Percentiles rank a stretch among this genome's conserved stretches.
Evolutionary conservation across 2,888 invertebrate genomes (phyloP).

Genomic region (Xanthia togata): DNA sequence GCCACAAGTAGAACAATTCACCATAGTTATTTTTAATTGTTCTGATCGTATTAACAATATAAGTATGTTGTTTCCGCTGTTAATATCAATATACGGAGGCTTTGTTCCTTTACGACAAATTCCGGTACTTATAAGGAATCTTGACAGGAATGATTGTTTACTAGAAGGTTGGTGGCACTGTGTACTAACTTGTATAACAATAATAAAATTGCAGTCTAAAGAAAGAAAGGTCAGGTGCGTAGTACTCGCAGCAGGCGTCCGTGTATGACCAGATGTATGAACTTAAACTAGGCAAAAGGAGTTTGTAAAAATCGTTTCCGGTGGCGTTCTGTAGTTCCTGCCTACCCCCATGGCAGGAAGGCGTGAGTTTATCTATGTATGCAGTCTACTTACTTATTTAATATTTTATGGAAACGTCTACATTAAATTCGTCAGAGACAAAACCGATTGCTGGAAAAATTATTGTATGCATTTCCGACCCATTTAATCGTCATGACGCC

Average conservation of each 20-base stretch:
- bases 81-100: constrained; percentile 25
- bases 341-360: neutral
- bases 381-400: neutral
- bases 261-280: no score
- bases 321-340: neutral
- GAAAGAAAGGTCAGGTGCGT: neutral
- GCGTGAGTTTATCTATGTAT: neutral
- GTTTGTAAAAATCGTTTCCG: no score
- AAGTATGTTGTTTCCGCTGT: constrained; percentile 10
- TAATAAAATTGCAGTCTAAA: constrained; percentile 2
- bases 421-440: neutral
- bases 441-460: neutral
- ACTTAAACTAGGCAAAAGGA: no score
- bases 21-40: constrained; percentile 36
- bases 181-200: neutral
- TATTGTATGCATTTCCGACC: neutral
- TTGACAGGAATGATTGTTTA: constrained; percentile 9
- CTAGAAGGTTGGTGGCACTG: neutral
- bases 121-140: constrained; percentile 19
- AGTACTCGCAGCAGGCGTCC: neutral
- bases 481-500: neutral
- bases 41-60: constrained; percentile 20
- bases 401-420: neutral
- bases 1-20: constrained; percentile 52
- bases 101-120: constrained; percentile 22